phyloP scores from a whole-genome alignment of 2,113 vertebrate genomes.

The Phalacrocorax pelagicus region DNA sequence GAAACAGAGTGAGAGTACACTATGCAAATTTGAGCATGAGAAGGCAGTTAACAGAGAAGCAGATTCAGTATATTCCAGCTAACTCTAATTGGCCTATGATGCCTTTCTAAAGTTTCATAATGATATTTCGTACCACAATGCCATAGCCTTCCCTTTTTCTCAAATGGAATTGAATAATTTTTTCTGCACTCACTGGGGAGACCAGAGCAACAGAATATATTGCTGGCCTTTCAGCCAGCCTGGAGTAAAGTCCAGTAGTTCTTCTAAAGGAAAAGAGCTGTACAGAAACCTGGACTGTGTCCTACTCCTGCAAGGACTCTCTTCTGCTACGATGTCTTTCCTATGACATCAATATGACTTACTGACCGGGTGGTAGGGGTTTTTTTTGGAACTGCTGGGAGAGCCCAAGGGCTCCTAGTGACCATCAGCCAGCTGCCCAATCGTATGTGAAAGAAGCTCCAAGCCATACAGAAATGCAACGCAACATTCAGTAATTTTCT shows the following conservation, averaged over 20 bases:
- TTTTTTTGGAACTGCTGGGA: neutral
- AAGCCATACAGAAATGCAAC: neutral
- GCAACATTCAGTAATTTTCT: neutral
- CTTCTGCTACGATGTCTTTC: neutral
- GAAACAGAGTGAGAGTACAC: neutral
- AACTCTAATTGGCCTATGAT: neutral
- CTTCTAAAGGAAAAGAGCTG: neutral
- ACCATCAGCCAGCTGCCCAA: neutral
- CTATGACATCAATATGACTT: neutral
- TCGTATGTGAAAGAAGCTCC: neutral
- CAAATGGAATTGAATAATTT: neutral
- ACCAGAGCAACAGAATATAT: neutral
- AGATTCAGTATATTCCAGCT: neutral
- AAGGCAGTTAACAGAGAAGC: neutral
- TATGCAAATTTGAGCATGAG: neutral
- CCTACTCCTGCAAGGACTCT: neutral
- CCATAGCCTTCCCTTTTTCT: neutral
- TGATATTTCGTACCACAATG: neutral
- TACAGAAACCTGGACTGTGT: neutral
- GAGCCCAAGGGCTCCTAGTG: neutral
- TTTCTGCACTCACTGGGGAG: neutral
- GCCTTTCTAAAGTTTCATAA: neutral
- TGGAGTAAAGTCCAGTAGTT: neutral
- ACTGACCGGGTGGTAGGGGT: fast-evolving
- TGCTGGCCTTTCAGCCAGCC: neutral